These are phyloP conservation scores for Eutrigla gurnardus DNA, from an alignment of 2,797 vertebrate species.

Conservation along the genomic window DNA sequence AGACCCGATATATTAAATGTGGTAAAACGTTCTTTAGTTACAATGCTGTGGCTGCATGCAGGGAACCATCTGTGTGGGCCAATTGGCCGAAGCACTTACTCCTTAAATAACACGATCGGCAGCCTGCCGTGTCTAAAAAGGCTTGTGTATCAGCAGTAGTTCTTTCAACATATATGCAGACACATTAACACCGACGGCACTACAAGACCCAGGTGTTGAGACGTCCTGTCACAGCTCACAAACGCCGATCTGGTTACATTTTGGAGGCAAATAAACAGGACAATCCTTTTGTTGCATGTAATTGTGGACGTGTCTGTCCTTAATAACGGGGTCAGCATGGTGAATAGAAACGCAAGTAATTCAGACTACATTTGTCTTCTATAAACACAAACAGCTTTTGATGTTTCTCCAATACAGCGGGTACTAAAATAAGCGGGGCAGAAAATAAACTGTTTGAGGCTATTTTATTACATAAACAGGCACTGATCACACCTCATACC, in stretches of 20 bases:
- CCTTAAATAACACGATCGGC: not conserved
- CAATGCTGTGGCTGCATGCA: not conserved
- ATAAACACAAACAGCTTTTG: constrained; percentile 13
- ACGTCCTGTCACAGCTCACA: constrained; percentile 29
- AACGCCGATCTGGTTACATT: constrained; percentile 47
- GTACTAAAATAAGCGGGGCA: not conserved
- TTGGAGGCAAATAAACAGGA: constrained; percentile 36
- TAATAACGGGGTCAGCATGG: constrained; percentile 21
- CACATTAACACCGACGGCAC: constrained; percentile 30
- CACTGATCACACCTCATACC: constrained; percentile 22
- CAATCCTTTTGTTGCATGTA: constrained; percentile 46
- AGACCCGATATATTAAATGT: not conserved
- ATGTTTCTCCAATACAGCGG: not conserved
- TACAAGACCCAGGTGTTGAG: constrained; percentile 32
- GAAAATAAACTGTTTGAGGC: not conserved
- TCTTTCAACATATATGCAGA: constrained; percentile 40
- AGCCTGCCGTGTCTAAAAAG: constrained; percentile 20
- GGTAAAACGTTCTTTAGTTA: not conserved
- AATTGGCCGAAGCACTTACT: not conserved
- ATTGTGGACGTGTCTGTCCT: constrained; percentile 33
- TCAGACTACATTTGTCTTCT: constrained; percentile 28
- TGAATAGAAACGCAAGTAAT: constrained; percentile 17
- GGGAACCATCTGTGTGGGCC: not conserved
- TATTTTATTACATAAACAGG: not conserved
- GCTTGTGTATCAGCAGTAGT: constrained; percentile 32